Percentiles rank a stretch among this genome's conserved stretches.
phyloP scores from a whole-genome alignment of 2,888 invertebrate species.

The Odontomyia ornata region DNA sequence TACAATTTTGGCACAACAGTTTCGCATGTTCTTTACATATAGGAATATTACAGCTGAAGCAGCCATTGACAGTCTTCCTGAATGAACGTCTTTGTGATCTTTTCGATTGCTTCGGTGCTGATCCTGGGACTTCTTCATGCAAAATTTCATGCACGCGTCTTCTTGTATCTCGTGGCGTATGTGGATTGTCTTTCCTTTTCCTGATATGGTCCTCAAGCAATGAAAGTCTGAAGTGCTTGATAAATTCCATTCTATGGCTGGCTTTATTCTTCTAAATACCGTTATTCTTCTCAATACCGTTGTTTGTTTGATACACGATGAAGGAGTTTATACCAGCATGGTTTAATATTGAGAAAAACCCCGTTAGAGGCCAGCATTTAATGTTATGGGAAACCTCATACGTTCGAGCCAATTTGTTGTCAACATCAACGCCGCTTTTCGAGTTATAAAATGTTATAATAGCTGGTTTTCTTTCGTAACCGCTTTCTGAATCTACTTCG shows the following conservation, averaged over 20 bases:
- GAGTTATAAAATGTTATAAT: neutral
- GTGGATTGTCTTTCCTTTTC: slow-evolving; percentile 2
- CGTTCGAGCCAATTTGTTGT: neutral
- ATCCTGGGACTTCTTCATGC: neutral
- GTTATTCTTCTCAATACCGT: neutral
- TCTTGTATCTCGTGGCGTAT: neutral
- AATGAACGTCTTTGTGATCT: neutral
- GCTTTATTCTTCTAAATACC: neutral
- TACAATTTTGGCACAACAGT: neutral
- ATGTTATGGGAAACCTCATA: neutral
- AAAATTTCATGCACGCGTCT: slow-evolving; percentile 10
- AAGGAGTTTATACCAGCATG: neutral
- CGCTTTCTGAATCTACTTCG: neutral
- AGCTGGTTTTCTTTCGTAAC: neutral
- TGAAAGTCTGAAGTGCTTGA: neutral
- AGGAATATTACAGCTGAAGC: neutral
- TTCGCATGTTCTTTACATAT: slow-evolving; percentile 4
- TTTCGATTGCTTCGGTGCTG: neutral
- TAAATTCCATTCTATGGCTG: neutral
- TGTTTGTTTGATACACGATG: neutral
- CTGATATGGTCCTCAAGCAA: slow-evolving; percentile 1
- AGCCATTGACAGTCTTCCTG: neutral
- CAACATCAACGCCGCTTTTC: neutral
- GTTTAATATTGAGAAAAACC: slow-evolving; percentile 8
- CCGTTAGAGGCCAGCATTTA: slow-evolving; percentile 7